Conservation (phyloP, 2,797 vertebrate genomes). For the Chelon auratus region DNA sequence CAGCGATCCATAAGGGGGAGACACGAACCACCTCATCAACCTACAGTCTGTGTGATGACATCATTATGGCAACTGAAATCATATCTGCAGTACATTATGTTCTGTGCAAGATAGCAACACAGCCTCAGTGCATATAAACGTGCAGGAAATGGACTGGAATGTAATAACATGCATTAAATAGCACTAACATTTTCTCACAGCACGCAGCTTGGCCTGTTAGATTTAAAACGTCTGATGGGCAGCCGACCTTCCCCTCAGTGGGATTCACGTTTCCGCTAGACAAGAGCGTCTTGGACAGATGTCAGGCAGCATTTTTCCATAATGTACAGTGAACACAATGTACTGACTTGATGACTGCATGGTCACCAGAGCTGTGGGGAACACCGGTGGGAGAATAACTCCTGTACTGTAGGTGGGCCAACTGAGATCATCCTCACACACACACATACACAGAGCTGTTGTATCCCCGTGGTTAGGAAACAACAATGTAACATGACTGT, state of each 20-base stretch:
- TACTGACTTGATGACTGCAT: constrained; percentile 46
- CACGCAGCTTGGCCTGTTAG: constrained; percentile 38
- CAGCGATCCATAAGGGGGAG: constrained; percentile 60
- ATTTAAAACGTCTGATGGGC: constrained; percentile 43
- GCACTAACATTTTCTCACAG: constrained; percentile 42
- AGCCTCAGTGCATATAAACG: constrained; percentile 16
- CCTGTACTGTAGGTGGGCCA: constrained; percentile 29
- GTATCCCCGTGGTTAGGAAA: constrained; percentile 42
- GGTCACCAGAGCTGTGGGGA: constrained; percentile 50
- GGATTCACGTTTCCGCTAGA: constrained; percentile 17
- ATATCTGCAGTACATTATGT: constrained; percentile 55
- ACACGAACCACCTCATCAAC: constrained; percentile 51
- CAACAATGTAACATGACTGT: constrained; percentile 57
- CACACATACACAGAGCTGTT: constrained; percentile 24
- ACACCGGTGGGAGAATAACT: constrained; percentile 40
- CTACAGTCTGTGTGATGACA: constrained; percentile 51
- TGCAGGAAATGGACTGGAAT: constrained; percentile 26
- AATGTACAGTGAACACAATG: constrained; percentile 16
- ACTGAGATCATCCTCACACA: constrained; percentile 47
- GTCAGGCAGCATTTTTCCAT: constrained; percentile 45
- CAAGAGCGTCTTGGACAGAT: constrained; percentile 43
- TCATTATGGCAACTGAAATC: constrained; percentile 52
- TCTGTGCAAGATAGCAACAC: constrained; percentile 26
- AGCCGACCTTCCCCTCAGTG: constrained; percentile 29
- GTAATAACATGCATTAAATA: constrained; percentile 52